phyloP scores from a whole-genome alignment of 2,888 invertebrate species.

The Helleia helle region DNA sequence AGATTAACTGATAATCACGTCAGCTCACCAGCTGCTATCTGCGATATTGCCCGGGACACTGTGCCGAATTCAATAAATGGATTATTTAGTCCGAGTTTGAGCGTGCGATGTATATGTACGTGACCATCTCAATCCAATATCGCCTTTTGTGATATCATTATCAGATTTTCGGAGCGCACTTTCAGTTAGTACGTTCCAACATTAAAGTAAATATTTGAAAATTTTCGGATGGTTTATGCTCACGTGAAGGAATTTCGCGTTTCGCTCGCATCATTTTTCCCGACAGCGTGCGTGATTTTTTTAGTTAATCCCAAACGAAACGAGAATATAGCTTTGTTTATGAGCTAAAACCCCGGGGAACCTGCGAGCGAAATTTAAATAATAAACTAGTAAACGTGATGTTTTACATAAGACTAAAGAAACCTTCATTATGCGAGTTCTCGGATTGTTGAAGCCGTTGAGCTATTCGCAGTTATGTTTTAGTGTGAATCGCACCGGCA shows the following conservation, averaged over 20 bases:
- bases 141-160: neutral
- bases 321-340: conserved; percentile 6
- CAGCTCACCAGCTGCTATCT: too few relatives aligned
- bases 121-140: neutral
- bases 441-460: conserved; percentile 26
- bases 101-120: too few relatives aligned
- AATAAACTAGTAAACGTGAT: conserved; percentile 9
- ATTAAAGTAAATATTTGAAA: too few relatives aligned
- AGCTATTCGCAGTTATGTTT: conserved; percentile 21
- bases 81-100: too few relatives aligned
- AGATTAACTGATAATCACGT: too few relatives aligned
- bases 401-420: conserved; percentile 18
- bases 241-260: neutral
- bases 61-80: too few relatives aligned
- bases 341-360: conserved; percentile 2
- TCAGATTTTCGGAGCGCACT: too few relatives aligned
- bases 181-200: too few relatives aligned
- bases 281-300: conserved; percentile 6
- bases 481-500: conserved; percentile 28
- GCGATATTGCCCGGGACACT: too few relatives aligned
- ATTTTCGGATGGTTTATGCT: neutral
- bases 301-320: conserved; percentile 4
- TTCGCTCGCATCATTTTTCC: conserved; percentile 2
- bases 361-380: conserved; percentile 9
- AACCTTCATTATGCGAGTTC: conserved; percentile 31